Evolutionary conservation across 2,888 invertebrate genomes (phyloP).

Genomic region (Formica aserva): DNA sequence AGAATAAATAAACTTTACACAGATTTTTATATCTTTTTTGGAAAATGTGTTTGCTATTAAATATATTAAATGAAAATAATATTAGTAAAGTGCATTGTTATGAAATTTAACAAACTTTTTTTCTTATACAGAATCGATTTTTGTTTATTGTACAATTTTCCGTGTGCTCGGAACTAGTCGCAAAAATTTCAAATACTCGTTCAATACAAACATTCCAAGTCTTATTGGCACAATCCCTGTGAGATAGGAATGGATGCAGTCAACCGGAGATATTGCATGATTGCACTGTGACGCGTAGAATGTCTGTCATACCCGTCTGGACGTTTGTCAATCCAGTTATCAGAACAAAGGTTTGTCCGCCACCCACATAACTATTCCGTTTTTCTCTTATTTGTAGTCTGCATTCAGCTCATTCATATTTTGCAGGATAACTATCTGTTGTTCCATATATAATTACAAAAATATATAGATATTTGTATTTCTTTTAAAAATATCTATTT

Average conservation of each 20-base stretch:
- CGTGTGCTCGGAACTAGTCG: not conserved
- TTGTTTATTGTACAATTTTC: conserved; percentile 4
- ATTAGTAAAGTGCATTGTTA: not conserved
- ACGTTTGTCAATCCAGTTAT: conserved; percentile 36
- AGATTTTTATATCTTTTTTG: not conserved
- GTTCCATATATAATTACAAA: not conserved
- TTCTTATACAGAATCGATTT: not conserved
- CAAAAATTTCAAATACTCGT: conserved; percentile 14
- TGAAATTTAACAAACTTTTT: not conserved
- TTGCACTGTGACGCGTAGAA: conserved; percentile 58
- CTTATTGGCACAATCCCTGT: not conserved
- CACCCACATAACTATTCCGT: conserved; percentile 11
- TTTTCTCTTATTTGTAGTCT: not conserved
- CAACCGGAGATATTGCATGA: conserved; percentile 57
- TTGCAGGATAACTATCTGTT: not conserved
- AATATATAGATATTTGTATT: not conserved
- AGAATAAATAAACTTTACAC: not conserved
- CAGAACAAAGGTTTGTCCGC: conserved; percentile 10
- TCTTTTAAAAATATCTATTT: not conserved
- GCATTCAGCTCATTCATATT: not conserved
- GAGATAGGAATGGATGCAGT: not conserved
- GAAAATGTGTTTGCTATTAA: not conserved
- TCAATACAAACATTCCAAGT: conserved; percentile 22
- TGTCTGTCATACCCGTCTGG: conserved; percentile 10
- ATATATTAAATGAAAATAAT: not conserved